Evolutionary conservation across 2,797 vertebrate species (phyloP).

Genomic region (Rallus crepitans): DNA sequence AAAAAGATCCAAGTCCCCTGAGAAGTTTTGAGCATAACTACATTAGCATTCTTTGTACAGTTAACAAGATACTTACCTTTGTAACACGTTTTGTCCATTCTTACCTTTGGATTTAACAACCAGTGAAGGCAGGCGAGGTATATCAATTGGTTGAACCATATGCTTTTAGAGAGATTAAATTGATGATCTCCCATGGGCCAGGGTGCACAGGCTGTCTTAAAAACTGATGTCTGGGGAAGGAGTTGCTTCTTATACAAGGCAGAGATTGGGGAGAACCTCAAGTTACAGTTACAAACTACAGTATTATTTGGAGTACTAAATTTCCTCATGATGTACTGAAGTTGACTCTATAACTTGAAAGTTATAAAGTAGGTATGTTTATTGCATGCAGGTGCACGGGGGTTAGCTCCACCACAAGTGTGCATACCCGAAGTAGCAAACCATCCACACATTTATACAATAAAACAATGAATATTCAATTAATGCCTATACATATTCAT

Average conservation of each 20-base stretch:
- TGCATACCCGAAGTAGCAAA: too few species aligned
- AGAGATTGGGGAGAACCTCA: background rate
- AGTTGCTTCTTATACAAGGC: background rate
- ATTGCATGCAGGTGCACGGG: too few species aligned
- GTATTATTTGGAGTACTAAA: background rate
- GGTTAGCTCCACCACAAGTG: too few species aligned
- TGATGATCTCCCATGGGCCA: background rate
- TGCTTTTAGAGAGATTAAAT: background rate
- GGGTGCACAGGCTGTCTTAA: background rate
- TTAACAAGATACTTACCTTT: background rate
- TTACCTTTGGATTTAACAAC: background rate
- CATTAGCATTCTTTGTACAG: background rate
- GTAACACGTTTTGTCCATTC: background rate
- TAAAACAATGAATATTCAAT: too few species aligned
- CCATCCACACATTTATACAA: too few species aligned
- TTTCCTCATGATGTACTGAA: background rate
- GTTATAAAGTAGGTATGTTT: too few species aligned
- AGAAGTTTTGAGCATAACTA: background rate
- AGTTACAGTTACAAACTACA: background rate
- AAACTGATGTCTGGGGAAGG: background rate
- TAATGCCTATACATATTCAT: too few species aligned
- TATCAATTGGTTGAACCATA: background rate
- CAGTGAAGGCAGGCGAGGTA: background rate
- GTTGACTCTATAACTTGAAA: too few species aligned
- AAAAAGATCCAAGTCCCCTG: background rate